Evolutionary conservation across 2,888 invertebrate genomes (phyloP), one percentile per base, ranked within the genome.

Genomic region (Nyleta sp.): DNA sequence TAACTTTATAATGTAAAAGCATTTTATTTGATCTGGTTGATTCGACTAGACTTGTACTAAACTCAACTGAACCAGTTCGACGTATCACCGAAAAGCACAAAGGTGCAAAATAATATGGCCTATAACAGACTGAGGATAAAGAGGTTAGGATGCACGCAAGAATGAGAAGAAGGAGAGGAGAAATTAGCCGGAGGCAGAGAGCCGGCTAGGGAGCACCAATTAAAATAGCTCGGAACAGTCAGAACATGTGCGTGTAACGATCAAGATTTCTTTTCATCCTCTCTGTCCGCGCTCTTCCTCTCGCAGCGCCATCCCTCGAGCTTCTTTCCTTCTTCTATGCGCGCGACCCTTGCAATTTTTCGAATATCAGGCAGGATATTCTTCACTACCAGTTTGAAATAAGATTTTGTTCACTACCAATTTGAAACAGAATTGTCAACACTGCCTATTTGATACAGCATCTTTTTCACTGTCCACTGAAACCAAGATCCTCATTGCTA

Each of bases 161-260:
- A 71, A 72, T 15, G 52, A 24, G 65, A 59, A 65, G 60, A 64
- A 68, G 67, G 74, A 68, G 74, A 76, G 52, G 44, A 75, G 70
- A 65, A 71, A 77, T 76, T 81, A 78, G 81, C 71, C 64, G 70
- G 50, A 77, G 67, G 71, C 75, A 55, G 57, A 55, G 57, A 55
- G 65, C 60, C 59, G 48, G 59, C 74, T 74, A 75, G 78, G 73
- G 68, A 76, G 74, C 78, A 74, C 81, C 82, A 83, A 83, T 83
- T 83, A 83, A 83, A 83, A 81, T 82, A 81, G 80, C 81, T 82
- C 72, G 71, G 78, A 79, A 72, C 81, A 81, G 81, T 83, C 75
- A 72, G 77, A 80, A 73, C 82, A 80, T 82, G 80, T 80, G 83
- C 80, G 79, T 79, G 80, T 81, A 81, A 81, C 80, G 81, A 81